Evolutionary conservation across 2,888 invertebrate genomes (phyloP).

Genomic region (Hetaerina titia): DNA sequence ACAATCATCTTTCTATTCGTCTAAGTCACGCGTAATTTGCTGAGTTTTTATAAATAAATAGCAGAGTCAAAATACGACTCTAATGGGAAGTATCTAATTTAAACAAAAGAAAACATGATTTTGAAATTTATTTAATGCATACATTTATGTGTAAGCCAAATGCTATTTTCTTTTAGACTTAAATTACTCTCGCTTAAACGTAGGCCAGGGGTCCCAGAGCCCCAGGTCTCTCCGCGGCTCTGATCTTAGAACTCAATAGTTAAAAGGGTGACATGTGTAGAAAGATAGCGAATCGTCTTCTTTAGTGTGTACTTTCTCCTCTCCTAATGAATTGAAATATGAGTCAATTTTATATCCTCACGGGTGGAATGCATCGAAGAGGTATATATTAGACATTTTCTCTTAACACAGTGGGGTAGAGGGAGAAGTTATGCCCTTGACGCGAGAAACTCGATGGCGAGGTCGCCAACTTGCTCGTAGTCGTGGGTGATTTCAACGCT

Average conservation of each 20-base stretch:
- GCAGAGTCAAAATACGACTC: no score
- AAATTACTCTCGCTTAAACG: no score
- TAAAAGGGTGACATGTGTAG: background rate
- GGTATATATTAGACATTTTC: background rate
- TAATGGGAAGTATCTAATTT: no score
- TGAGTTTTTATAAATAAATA: no score
- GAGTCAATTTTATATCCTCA: background rate
- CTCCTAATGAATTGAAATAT: background rate
- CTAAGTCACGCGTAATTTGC: no score
- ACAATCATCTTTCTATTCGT: no score
- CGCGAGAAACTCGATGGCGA: background rate
- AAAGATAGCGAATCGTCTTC: background rate
- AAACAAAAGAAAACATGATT: no score
- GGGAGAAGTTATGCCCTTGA: background rate
- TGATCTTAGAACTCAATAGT: background rate
- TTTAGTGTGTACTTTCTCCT: background rate
- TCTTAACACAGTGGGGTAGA: background rate
- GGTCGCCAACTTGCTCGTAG: background rate
- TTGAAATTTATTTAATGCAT: no score
- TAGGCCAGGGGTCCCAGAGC: no score
- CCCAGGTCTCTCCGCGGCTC: background rate
- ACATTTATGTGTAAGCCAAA: no score
- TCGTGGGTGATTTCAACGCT: background rate
- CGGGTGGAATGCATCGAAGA: background rate
- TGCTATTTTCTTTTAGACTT: no score